These are phyloP conservation scores for Nomia melanderi DNA, from an alignment of 1,140 invertebrate species.

Conservation along the genomic window DNA sequence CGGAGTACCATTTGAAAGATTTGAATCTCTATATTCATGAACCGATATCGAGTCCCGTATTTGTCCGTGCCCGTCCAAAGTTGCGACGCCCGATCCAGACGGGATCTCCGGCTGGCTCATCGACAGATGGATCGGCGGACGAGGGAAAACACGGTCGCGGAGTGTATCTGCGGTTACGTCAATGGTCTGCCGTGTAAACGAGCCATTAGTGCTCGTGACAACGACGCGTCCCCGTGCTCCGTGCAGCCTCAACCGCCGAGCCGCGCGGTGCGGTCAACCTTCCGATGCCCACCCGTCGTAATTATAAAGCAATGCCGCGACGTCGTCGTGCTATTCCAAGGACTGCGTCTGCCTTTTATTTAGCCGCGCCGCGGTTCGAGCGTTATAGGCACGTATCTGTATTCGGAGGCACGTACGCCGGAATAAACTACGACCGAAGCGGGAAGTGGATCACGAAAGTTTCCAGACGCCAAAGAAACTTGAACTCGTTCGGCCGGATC, in stretches of 20 bases:
- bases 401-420: neutral
- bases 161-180: conserved; percentile 39
- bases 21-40: no score
- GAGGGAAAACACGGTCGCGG: neutral
- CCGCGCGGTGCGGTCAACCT: conserved; percentile 52
- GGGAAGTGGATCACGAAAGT: no score
- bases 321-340: conserved; percentile 49
- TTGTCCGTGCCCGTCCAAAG: no score
- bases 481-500: no score
- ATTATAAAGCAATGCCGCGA: conserved; percentile 58
- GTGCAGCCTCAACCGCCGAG: conserved; percentile 48
- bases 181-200: conserved; percentile 43
- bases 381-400: neutral
- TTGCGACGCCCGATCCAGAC: no score
- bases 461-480: no score
- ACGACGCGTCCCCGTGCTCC: conserved; percentile 45
- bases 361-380: neutral
- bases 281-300: conserved; percentile 41
- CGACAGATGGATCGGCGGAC: neutral
- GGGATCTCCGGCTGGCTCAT: neutral
- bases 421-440: neutral
- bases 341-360: conserved; percentile 20
- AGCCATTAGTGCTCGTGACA: conserved; percentile 55
- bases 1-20: no score
- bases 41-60: no score